phyloP scores from a whole-genome alignment of 2,113 vertebrate species.

The Dasyornis broadbenti region DNA sequence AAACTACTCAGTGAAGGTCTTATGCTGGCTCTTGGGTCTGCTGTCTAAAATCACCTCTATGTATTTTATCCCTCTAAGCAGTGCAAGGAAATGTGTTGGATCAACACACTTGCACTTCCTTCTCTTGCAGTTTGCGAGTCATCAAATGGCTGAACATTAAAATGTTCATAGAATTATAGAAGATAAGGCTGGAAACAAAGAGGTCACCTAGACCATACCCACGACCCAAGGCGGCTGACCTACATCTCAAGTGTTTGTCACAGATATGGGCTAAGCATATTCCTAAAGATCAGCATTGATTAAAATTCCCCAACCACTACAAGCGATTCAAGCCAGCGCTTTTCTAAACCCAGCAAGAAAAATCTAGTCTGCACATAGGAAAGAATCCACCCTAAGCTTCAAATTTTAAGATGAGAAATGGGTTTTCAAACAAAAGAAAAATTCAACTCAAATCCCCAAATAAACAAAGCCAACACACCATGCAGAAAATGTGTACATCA shows the following conservation, averaged over 20 bases:
- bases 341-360: neutral
- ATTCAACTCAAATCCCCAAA: neutral
- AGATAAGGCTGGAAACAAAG: neutral
- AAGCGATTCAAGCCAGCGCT: accelerated
- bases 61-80: neutral
- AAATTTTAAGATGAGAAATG: neutral
- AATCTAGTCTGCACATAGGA: neutral
- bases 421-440: neutral
- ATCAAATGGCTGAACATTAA: neutral
- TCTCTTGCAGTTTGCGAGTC: neutral
- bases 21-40: neutral
- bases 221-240: neutral
- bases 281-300: neutral
- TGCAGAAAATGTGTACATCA: neutral
- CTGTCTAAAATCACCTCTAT: neutral
- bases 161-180: neutral
- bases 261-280: neutral
- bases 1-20: neutral
- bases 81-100: neutral
- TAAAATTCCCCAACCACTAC: neutral
- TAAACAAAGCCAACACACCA: neutral
- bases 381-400: neutral
- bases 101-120: neutral
- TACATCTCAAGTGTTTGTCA: neutral
- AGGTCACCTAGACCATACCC: neutral